Evolutionary conservation across 2,888 invertebrate species (phyloP), one percentile per base, ranked within the genome.

Genomic region (Caenorhabditis panamensis): DNA sequence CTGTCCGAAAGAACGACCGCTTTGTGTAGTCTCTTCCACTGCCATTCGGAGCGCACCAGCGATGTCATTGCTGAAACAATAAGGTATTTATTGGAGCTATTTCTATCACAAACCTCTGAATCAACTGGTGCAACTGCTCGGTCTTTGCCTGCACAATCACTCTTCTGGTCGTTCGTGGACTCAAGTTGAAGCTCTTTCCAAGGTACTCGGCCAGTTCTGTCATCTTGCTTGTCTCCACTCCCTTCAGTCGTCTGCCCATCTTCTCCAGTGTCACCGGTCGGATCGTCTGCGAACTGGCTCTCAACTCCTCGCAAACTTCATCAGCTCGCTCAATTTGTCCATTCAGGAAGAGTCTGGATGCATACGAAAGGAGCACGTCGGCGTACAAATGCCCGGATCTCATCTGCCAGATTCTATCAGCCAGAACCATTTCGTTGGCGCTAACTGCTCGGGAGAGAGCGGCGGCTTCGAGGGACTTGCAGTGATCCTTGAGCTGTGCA

Each of bases 321-420:
- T 82, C 69, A 8, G 82, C 82, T 53, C 82, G 26, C 24, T 72
- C 77, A 0, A 64, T 44, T 22, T 82, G 18, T 41, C 69, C 73
- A 26, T 77, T 61, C 20, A 82, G 6, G 22, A 77, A 82, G 0
- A 82, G 73, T 26, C 68, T 47, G 6, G 82, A 77, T 2, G 77
- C 82, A 59, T 82, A 82, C 0, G 68, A 54, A 47, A 82, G 82
- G 18, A 58, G 59, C 20, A 75, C 75, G 26, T 75, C 75, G 9
- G 71, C 75, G 3, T 51, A 11, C 9, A 64, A 61, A 31, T 71
- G 75, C 13, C 59, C 63, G 16, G 64, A 59, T 66, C 71, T 73
- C 72, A 66, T 66, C 37, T 71, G 58, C 82, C 82, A 82, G 51
- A 82, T 59, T 9, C 82, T 67, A 61, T 82, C 82, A 31, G 82